These are phyloP conservation scores for Stenurella melanura DNA, from an alignment of 2,888 invertebrate species.

Conservation along the genomic window DNA sequence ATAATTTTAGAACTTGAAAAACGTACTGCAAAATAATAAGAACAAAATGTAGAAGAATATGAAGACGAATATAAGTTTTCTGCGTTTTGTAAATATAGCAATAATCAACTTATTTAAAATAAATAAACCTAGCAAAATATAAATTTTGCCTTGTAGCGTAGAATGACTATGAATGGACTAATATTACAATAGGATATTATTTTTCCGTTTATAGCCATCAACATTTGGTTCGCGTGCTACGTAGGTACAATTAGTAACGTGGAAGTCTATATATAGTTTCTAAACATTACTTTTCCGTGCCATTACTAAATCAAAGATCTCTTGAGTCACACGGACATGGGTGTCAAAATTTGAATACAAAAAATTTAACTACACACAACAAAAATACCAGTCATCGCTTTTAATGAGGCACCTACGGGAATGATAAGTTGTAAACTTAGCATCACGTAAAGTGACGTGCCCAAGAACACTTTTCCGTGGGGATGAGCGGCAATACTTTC, in stretches of 20 bases:
- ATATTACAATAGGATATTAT: not conserved
- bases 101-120: too few relatives aligned
- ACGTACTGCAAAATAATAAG: too few relatives aligned
- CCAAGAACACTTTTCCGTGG: not conserved
- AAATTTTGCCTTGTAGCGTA: too few relatives aligned
- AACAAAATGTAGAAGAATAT: too few relatives aligned
- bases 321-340: slow-evolving; percentile 23
- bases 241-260: slow-evolving; percentile 15
- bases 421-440: not conserved
- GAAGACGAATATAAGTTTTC: too few relatives aligned
- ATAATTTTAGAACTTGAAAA: too few relatives aligned
- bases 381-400: slow-evolving; percentile 22
- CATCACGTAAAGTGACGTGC: not conserved
- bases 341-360: slow-evolving; percentile 20
- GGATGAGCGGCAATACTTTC: not conserved
- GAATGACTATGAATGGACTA: not conserved
- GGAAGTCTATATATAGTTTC: slow-evolving; percentile 23
- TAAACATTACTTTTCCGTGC: slow-evolving; percentile 4
- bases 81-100: too few relatives aligned
- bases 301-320: slow-evolving; percentile 22
- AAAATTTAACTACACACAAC: slow-evolving; percentile 2
- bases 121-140: too few relatives aligned
- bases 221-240: not conserved
- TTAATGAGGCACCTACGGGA: slow-evolving; percentile 14
- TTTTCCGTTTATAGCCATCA: slow-evolving; percentile 11